These are phyloP conservation scores for Andricus curvator DNA, from an alignment of 2,888 invertebrate species.

Conservation along the genomic window DNA sequence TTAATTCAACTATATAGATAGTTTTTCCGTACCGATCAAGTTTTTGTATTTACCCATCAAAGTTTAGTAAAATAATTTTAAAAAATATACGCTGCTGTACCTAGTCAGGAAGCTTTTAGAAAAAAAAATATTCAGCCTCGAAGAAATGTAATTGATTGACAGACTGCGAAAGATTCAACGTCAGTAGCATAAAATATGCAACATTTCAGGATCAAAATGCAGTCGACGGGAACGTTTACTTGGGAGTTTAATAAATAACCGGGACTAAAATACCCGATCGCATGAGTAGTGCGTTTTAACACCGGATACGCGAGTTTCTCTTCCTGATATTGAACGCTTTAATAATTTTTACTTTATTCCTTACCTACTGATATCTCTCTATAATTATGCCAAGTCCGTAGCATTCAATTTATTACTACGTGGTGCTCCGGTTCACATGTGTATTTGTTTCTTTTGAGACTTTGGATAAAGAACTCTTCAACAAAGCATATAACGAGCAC, in stretches of 20 bases:
- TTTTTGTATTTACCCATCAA: not conserved
- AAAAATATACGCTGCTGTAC: not conserved
- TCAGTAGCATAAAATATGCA: conserved; percentile 27
- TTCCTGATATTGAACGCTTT: not conserved
- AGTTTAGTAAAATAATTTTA: not conserved
- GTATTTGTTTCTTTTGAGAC: not conserved
- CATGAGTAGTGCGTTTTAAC: not conserved
- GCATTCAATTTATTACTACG: not conserved
- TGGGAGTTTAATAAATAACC: conserved; percentile 17
- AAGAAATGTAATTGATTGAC: conserved; percentile 22
- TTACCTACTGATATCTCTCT: conserved; percentile 2
- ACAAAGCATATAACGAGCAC: not conserved
- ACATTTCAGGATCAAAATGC: not conserved
- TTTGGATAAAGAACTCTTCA: not conserved
- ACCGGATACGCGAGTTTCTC: conserved; percentile 1
- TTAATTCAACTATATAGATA: not conserved
- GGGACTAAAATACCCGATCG: conserved; percentile 3
- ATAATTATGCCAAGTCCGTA: not conserved
- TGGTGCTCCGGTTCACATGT: not conserved
- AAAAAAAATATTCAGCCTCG: not conserved
- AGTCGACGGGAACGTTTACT: not conserved
- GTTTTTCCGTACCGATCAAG: not conserved
- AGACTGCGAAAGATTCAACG: conserved; percentile 12
- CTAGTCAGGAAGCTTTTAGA: not conserved
- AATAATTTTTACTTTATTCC: conserved; percentile 1